These are phyloP conservation scores for Valencia hispanica DNA, from an alignment of 2,797 vertebrate genomes.

Conservation along the genomic window DNA sequence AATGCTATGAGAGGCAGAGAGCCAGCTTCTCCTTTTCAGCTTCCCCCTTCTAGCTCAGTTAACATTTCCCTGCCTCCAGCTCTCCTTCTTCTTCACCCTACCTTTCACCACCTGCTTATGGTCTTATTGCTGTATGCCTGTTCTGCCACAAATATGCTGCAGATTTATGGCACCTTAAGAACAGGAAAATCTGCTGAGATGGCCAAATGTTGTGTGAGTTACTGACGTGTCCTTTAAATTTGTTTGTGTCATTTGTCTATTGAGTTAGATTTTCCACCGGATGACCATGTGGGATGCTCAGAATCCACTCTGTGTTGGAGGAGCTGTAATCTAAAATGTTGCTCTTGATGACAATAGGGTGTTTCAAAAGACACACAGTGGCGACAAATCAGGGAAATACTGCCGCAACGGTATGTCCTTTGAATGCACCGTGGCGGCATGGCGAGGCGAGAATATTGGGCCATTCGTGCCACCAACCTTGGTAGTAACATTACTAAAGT, in stretches of 20 bases:
- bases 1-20: conserved; percentile 33
- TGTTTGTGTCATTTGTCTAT: conserved; percentile 28
- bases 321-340: conserved; percentile 10
- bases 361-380: too few relatives aligned
- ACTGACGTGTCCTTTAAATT: conserved; percentile 30
- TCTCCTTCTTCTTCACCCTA: conserved; percentile 12
- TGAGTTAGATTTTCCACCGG: conserved; percentile 17
- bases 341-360: too few relatives aligned
- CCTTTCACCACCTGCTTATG: conserved; percentile 22
- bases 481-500: too few relatives aligned
- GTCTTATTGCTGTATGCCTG: background rate
- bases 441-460: too few relatives aligned
- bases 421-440: too few relatives aligned
- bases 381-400: too few relatives aligned
- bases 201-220: conserved; percentile 26
- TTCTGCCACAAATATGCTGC: conserved; percentile 1
- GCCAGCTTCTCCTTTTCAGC: conserved; percentile 30
- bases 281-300: conserved; percentile 11
- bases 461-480: too few relatives aligned
- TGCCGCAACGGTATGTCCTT: too few relatives aligned
- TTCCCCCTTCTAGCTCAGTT: conserved; percentile 2
- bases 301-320: background rate
- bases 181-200: conserved; percentile 30
- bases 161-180: conserved; percentile 21
- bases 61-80: conserved; percentile 6